phyloP scores from a whole-genome alignment of 2,797 vertebrate species.

The Jordanella pulchra region DNA sequence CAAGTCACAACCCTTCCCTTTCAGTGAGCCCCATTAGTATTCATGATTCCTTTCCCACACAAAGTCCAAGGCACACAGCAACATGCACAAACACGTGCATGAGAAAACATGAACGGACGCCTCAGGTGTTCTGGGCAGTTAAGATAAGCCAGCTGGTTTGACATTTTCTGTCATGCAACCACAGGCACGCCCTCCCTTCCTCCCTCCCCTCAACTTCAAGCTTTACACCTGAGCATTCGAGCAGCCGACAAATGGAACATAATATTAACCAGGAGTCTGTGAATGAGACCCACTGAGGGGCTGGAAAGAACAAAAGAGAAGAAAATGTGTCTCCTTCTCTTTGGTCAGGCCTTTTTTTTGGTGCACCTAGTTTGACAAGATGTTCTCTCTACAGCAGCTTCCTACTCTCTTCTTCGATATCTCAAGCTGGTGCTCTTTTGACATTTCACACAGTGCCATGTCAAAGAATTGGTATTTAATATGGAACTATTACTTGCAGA shows the following conservation, averaged over 20 bases:
- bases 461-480: conserved; percentile 29
- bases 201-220: neutral
- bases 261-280: conserved; percentile 29
- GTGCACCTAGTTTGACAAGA: conserved; percentile 10
- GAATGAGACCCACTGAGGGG: conserved; percentile 16
- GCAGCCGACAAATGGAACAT: conserved; percentile 37
- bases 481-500: conserved; percentile 22
- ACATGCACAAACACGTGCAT: conserved; percentile 60
- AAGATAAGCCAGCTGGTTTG: conserved; percentile 73
- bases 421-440: conserved; percentile 23
- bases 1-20: conserved; percentile 72
- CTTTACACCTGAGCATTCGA: conserved; percentile 47
- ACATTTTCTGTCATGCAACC: conserved; percentile 60
- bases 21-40: conserved; percentile 73
- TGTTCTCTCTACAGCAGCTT: conserved; percentile 25
- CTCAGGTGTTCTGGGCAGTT: conserved; percentile 73
- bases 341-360: conserved; percentile 23
- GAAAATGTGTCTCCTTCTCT: conserved; percentile 37
- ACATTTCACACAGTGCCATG: conserved; percentile 31
- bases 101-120: conserved; percentile 54
- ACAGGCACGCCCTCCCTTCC: neutral
- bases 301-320: conserved; percentile 24
- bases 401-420: conserved; percentile 22
- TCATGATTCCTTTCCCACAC: conserved; percentile 67
- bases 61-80: conserved; percentile 53